Evolutionary conservation across 2,113 vertebrate genomes (phyloP), one percentile per base, ranked within the genome.

Genomic region (Aix galericulata): DNA sequence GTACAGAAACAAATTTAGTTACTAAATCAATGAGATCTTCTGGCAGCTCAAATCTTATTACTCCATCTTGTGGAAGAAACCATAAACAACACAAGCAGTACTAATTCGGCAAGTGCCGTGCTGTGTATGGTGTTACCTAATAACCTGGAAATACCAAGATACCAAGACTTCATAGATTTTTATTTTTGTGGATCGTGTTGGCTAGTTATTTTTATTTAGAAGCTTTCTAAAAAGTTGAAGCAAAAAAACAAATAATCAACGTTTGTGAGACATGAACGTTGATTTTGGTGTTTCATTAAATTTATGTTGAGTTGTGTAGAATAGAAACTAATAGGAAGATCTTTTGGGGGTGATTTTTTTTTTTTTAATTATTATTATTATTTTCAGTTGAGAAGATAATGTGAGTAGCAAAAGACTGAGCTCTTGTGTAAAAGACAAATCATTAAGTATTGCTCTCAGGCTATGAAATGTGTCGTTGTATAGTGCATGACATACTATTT

Each of bases 31-130:
- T 0, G 21, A 44, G 34, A 4, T 9, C 44, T 77, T 78, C 38
- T 86, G 69, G 46, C 40, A 74, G 82, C 56, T 78, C 55, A 97
- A 44, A 94, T 95, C 94, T 44, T 42, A 72, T 31, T 91, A 79
- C 97, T 67, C 98, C 98, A 98, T 97, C 98, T 97, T 94, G 98
- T 98, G 98, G 98, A 96, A 94, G 86, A 81, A 94, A 48, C 48
- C 46, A 58, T 88, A 91, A 97, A 96, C 2, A 6, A 62, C 93
- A 71, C 52, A 52, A 62, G 12, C 40, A 17, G 15, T 63, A 20
- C 67, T 62, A 48, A 69, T 56, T n/a, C 32, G 31, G 21, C 22
- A 36, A 21, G 15, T 64, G 53, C n/a, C 5, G 4, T 18, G 48
- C 34, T 64, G 36, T 20, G 26, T 40, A 4, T 0, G 0, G 4